Conservation (phyloP, 2,113 vertebrate species). For the Daboia siamensis region DNA sequence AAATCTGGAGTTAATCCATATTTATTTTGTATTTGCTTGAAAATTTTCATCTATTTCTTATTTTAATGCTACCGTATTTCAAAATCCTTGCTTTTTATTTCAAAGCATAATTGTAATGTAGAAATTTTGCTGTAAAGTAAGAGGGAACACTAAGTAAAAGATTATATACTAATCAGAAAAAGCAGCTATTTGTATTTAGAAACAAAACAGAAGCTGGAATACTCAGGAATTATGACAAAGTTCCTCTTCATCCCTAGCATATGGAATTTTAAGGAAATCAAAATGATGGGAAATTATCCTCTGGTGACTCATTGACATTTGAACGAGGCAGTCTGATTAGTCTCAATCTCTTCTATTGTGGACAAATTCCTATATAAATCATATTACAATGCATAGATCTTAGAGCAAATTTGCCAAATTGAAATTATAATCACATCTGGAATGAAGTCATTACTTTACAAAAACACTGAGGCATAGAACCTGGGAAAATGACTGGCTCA, state of each 20-base stretch:
- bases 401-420: conserved; percentile 5
- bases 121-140: background rate
- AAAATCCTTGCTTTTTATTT: conserved; percentile 2
- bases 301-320: background rate
- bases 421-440: conserved; percentile 15
- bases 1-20: background rate
- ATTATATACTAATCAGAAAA: background rate
- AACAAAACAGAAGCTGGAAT: background rate
- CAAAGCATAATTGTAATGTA: background rate
- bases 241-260: background rate
- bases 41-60: background rate
- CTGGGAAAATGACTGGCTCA: background rate
- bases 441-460: conserved; percentile 10
- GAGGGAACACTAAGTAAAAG: background rate
- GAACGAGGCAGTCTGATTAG: conserved; percentile 7
- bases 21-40: conserved; percentile 5
- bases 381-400: background rate
- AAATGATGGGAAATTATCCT: conserved; percentile 1
- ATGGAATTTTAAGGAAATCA: background rate
- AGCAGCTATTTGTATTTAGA: background rate
- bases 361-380: conserved; percentile 1
- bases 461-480: background rate
- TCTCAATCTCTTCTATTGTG: background rate
- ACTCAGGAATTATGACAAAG: background rate
- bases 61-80: background rate